These are phyloP conservation scores for Hypomecis punctinalis DNA, from an alignment of 2,888 invertebrate species.

Conservation along the genomic window DNA sequence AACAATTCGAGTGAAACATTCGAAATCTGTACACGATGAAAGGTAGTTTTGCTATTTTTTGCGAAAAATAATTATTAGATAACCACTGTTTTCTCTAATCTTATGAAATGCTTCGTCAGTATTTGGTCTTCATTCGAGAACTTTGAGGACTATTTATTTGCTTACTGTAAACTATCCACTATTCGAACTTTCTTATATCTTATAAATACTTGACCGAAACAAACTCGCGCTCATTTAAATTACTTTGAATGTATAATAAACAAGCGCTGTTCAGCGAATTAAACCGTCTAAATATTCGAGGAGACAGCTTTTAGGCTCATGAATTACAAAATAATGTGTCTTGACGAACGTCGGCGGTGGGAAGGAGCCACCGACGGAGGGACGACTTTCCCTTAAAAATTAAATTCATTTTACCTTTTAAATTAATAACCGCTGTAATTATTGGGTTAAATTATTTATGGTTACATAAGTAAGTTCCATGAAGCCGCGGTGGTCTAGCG, in stretches of 20 bases:
- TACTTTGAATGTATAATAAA: slow-evolving; percentile 52
- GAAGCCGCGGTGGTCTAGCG: too few species aligned
- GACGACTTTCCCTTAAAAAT: background rate
- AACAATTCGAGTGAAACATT: too few species aligned
- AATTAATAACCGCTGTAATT: slow-evolving; percentile 26
- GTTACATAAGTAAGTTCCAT: too few species aligned
- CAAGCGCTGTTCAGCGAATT: slow-evolving; percentile 39
- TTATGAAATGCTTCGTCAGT: too few species aligned
- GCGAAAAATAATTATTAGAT: too few species aligned
- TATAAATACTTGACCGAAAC: slow-evolving; percentile 14
- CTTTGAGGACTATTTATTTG: too few species aligned
- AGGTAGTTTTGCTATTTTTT: too few species aligned
- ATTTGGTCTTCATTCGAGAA: too few species aligned
- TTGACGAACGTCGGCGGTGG: slow-evolving; percentile 11
- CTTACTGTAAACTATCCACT: too few species aligned
- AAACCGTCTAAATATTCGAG: slow-evolving; percentile 44
- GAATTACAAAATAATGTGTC: slow-evolving; percentile 36
- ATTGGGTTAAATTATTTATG: background rate
- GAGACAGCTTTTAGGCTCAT: slow-evolving; percentile 39
- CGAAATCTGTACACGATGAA: too few species aligned
- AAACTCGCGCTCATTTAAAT: slow-evolving; percentile 40
- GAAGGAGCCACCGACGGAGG: background rate
- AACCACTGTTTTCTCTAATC: too few species aligned
- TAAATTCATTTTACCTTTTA: background rate
- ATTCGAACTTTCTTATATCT: too few species aligned